phyloP scores from a whole-genome alignment of 2,888 invertebrate genomes.

The Zelleria hepariella region DNA sequence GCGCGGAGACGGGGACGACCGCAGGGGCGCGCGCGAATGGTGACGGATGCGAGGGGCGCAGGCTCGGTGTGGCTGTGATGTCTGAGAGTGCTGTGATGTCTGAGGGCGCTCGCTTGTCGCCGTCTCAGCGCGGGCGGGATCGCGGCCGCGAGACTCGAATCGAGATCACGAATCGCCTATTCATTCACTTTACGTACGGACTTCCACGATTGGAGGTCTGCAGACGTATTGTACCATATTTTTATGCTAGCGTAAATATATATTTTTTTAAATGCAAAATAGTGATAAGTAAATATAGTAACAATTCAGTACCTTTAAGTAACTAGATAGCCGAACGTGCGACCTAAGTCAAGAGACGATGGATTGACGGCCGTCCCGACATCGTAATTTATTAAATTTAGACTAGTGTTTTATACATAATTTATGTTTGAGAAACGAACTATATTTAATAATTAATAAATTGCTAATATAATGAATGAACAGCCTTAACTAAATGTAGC shows the following conservation, averaged over 20 bases:
- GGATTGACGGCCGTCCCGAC: conserved; percentile 70
- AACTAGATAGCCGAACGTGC: conserved; percentile 70
- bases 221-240: conserved; percentile 68
- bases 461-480: conserved; percentile 53
- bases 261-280: conserved; percentile 37
- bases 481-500: conserved; percentile 40
- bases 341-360: conserved; percentile 71
- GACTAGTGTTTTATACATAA: conserved; percentile 58
- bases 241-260: conserved; percentile 61
- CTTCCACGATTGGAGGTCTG: conserved; percentile 42
- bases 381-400: conserved; percentile 70
- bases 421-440: conserved; percentile 55
- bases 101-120: conserved; percentile 66
- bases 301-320: conserved; percentile 62
- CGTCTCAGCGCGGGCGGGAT: conserved; percentile 60
- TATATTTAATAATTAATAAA: conserved; percentile 62
- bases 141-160: conserved; percentile 62
- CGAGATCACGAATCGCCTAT: conserved; percentile 65
- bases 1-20: conserved; percentile 67
- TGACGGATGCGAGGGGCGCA: conserved; percentile 50
- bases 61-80: conserved; percentile 27
- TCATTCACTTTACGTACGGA: conserved; percentile 66
- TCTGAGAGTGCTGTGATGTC: conserved; percentile 31
- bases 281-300: conserved; percentile 61
- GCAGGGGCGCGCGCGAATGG: conserved; percentile 51